Conservation (phyloP, 2,888 invertebrate species). For the Ctenicera cuprea region DNA sequence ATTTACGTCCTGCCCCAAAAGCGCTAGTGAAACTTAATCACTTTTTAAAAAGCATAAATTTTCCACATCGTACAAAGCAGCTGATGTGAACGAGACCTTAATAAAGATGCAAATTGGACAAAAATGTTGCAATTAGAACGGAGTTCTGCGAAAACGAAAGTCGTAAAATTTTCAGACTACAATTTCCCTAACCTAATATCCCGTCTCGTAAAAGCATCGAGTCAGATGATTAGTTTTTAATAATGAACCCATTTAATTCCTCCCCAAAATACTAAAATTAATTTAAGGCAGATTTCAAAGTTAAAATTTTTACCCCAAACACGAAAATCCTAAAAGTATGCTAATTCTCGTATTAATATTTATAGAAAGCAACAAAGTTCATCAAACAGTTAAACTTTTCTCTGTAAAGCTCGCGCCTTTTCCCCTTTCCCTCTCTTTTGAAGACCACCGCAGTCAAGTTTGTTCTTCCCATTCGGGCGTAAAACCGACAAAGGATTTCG, state of each 20-base stretch:
- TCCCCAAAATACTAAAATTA: background rate
- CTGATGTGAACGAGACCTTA: conserved; percentile 10
- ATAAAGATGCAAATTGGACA: conserved; percentile 27
- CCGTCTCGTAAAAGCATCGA: background rate
- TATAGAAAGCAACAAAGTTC: conserved; percentile 24
- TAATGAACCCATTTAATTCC: conserved; percentile 5
- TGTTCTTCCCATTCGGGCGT: background rate
- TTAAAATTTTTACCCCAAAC: conserved; percentile 13
- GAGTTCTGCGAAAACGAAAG: background rate
- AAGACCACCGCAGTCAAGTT: background rate
- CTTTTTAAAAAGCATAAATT: conserved; percentile 27
- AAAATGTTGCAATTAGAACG: conserved; percentile 9
- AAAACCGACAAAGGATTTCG: background rate
- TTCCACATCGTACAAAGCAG: conserved; percentile 7
- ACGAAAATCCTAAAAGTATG: conserved; percentile 24
- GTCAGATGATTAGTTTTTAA: background rate
- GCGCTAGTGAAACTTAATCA: conserved; percentile 16
- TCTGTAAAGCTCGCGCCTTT: background rate
- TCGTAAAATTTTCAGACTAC: background rate
- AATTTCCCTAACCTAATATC: background rate
- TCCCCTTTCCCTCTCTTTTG: background rate
- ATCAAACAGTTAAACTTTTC: conserved; percentile 24
- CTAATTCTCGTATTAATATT: conserved; percentile 28
- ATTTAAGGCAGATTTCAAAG: background rate
- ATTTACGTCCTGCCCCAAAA: conserved; percentile 11